Evolutionary conservation across 2,888 invertebrate species (phyloP), one percentile per base, ranked within the genome.

Genomic region (Zootermopsis nevadensis): DNA sequence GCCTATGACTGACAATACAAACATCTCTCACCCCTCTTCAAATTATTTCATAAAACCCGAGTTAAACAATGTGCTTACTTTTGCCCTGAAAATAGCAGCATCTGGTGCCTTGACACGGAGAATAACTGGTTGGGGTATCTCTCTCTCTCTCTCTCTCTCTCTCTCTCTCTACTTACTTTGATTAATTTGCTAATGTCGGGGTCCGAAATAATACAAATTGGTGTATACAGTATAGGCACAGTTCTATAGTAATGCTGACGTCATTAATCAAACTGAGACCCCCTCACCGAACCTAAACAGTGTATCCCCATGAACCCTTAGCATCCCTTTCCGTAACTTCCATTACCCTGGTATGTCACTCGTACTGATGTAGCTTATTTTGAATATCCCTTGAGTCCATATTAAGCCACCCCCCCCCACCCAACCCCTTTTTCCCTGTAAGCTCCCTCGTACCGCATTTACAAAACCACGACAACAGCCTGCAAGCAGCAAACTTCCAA

Each of bases 221-320:
- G 74, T 38, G 33, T 74, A 74, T 74, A n/a, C 74, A 74, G 35
- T 10, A 27, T 10, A 38, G 72, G 35, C 77, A 33, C 22, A 38
- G 82, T 82, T 72, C 55, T 84, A 84, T 84, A 81, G 82, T 60
- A 79, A 82, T 82, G 72, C 77, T 84, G 84, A 84, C 82, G 82
- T 81, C 84, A 84, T 84, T 84, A 84, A 84, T 84, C 84, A 84
- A 82, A 84, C 81, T 82, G 33, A 69, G 24, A 33, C 74, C 81
- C 81, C 69, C 67, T 53, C 53, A 27, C 42, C 79, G 2, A 48
- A 0, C 19, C 31, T 38, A n/a, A 15, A n/a, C n/a, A n/a, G 69
- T 60, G 31, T 27, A 69, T 42, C 81, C 15, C 69, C 81, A 38
- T 80, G 55, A n/a, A 12, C 66, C 81, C 42, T 42, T 69, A 19